Evolutionary conservation across 2,797 vertebrate genomes (phyloP).

Genomic region (Bucorvus abyssinicus): DNA sequence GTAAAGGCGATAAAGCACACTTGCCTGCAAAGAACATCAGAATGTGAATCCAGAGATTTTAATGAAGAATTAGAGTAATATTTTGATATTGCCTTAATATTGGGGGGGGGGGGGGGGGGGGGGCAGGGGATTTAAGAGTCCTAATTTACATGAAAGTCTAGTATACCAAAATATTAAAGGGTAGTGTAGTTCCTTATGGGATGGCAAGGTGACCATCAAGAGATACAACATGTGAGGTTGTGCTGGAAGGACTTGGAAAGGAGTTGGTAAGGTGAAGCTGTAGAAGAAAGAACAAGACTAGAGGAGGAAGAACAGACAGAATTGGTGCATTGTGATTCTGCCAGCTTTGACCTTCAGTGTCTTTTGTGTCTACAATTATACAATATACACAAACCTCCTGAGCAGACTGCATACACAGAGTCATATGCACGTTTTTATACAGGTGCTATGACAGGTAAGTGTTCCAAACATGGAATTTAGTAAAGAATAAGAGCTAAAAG

Average conservation of each 20-base stretch:
- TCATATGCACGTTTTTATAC: neutral
- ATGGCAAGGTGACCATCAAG: neutral
- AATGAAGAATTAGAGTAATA: neutral
- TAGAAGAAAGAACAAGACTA: neutral
- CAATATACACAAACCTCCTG: neutral
- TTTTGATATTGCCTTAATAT: neutral
- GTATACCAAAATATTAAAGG: neutral
- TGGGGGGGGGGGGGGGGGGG: too few relatives aligned
- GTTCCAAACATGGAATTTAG: neutral
- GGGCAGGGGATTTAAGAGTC: neutral
- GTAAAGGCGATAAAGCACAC: neutral
- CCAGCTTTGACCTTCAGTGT: neutral
- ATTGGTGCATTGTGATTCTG: neutral
- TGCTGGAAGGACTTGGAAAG: neutral
- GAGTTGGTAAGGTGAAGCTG: neutral
- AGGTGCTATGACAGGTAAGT: neutral
- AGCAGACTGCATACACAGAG: neutral
- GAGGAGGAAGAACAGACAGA: neutral
- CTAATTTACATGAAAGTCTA: neutral
- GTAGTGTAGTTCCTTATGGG: neutral
- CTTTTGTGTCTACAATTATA: neutral
- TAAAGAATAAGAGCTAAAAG: neutral
- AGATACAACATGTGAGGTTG: neutral
- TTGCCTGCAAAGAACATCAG: neutral
- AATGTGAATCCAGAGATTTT: neutral